phyloP scores from a whole-genome alignment of 2,888 invertebrate genomes.

The Chironomus tentans region DNA sequence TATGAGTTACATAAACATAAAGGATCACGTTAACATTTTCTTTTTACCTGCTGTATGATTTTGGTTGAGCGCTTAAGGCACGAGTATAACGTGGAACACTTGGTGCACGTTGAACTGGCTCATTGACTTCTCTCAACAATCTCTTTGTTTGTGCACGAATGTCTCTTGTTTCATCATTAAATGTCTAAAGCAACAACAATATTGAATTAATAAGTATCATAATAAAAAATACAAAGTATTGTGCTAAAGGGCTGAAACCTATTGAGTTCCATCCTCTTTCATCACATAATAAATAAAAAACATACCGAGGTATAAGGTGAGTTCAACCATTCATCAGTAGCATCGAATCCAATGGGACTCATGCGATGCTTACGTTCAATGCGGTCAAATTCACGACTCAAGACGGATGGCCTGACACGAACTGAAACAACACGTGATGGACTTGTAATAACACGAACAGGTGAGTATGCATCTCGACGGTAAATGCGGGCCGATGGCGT shows the following conservation, averaged over 20 bases:
- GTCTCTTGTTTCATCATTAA: conserved; percentile 72
- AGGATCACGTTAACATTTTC: conserved; percentile 29
- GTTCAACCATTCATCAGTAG: conserved; percentile 69
- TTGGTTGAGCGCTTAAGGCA: conserved; percentile 48
- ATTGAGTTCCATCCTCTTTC: too few relatives aligned
- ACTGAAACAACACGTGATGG: conserved; percentile 46
- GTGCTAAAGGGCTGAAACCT: background rate
- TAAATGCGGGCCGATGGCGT: conserved; percentile 29
- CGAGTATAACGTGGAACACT: conserved; percentile 47
- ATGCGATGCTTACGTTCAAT: conserved; percentile 58
- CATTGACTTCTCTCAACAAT: conserved; percentile 63
- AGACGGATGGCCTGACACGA: conserved; percentile 55
- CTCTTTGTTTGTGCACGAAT: conserved; percentile 71
- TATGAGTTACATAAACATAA: background rate
- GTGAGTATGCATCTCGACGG: conserved; percentile 35
- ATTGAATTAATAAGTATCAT: conserved; percentile 13
- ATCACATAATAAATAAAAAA: background rate
- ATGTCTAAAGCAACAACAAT: conserved; percentile 49
- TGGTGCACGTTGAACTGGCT: conserved; percentile 61
- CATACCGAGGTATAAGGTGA: conserved; percentile 38
- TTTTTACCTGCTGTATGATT: conserved; percentile 36
- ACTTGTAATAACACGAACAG: conserved; percentile 54
- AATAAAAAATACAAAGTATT: background rate
- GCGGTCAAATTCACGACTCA: conserved; percentile 59
- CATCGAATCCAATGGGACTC: conserved; percentile 49